Evolutionary conservation across 1,140 invertebrate genomes (phyloP).

Genomic region (Orchestia grillus): DNA sequence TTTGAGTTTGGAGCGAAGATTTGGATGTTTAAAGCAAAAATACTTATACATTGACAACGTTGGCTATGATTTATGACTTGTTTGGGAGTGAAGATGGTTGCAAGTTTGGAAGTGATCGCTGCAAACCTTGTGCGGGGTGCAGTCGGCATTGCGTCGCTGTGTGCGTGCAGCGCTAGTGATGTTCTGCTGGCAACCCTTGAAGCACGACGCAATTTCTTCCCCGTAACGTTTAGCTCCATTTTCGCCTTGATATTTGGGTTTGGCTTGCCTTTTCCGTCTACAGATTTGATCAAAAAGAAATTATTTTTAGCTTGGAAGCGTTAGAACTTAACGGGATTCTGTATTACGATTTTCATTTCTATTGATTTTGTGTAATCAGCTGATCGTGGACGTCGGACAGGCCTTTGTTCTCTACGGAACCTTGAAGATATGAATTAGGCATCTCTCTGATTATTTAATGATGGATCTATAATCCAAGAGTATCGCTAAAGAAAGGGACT

Average conservation of each 20-base stretch:
- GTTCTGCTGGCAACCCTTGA: neutral
- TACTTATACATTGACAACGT: neutral
- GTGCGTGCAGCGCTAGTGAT: neutral
- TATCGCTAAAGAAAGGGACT: too few species aligned
- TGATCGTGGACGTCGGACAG: neutral
- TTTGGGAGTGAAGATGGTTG: too few species aligned
- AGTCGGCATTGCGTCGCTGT: neutral
- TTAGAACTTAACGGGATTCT: neutral
- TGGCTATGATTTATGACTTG: neutral
- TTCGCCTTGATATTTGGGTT: neutral
- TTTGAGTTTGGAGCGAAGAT: neutral
- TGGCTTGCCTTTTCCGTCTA: neutral
- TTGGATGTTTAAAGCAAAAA: neutral
- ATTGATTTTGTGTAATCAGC: neutral
- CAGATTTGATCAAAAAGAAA: neutral
- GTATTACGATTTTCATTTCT: neutral
- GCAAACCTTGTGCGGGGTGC: neutral
- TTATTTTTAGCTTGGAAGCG: neutral
- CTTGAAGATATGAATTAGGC: neutral
- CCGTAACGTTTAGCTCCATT: neutral
- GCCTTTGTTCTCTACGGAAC: neutral
- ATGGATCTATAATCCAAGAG: too few species aligned
- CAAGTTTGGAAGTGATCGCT: too few species aligned
- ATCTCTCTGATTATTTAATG: neutral
- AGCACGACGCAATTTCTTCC: conserved; percentile 34